Base-by-base conservation (phyloP, 2,113 vertebrate species). In the Thalassarche chlororhynchos region DNA sequence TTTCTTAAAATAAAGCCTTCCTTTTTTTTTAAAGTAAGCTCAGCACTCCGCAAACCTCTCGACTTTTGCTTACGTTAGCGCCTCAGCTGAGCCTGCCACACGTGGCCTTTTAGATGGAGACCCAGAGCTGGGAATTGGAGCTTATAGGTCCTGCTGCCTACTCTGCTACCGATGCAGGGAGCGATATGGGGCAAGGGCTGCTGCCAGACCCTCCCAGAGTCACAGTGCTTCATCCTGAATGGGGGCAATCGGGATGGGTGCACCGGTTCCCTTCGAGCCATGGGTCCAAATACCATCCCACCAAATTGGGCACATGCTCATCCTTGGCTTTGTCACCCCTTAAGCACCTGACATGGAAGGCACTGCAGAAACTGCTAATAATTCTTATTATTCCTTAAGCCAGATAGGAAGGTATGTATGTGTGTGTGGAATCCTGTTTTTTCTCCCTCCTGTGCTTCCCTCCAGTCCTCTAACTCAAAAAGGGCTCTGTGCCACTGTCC, bases 1-100 rank as follows among this genome's bases (percentile, higher is more conserved):
- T 61, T 95, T 91, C 94, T 97, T 93, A 89, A 97, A 96, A 96
- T 96, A 95, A 94, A 95, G 11, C 46, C 54, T 62, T 83, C 47
- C 10, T 6, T 14, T 44, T 81, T 69, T 47, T 54, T 20, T 20
- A 3, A 58, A 77, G 42, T 71, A 69, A 79, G 46, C 66, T 85
- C 74, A 91, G 49, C 84, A 85, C 77, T 89, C 78, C 54, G 58
- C 93, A 91, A 61, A 82, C 84, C 60, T 94, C 78, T 89, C 4
- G 10, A 72, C 57, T 96, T 96, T 17, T 93, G 72, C 89, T 93
- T 75, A 72, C 1, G 21, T 79, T n/a, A 94, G 77, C 4, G 5
- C 66, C 61, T 93, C 70, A 61, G 74, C 64, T 8, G 47, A 95
- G 90, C 14, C 60, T 90, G 78, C 57, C 69, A 81, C 94, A 92